A percentile compares a stretch with the other conserved stretches of the same genome.
phyloP scores from a whole-genome alignment of 2,888 invertebrate genomes.

The Drosophila percnosoma region DNA sequence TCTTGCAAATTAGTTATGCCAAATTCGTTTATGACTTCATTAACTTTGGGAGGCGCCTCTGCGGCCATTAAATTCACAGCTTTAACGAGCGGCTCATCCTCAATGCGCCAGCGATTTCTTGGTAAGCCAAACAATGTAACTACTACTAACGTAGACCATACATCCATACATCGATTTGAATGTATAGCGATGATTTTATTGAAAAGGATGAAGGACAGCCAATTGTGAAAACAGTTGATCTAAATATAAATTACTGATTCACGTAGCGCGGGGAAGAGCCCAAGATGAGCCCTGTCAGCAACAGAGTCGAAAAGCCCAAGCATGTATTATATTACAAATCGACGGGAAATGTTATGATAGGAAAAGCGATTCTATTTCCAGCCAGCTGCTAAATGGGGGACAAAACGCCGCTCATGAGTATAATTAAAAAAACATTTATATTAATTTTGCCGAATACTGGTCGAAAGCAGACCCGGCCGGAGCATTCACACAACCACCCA shows the following conservation, averaged over 20 bases:
- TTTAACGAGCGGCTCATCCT: constrained; percentile 20
- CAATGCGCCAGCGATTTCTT: constrained; percentile 1
- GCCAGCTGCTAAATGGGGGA: constrained; percentile 22
- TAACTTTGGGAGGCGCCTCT: constrained; percentile 35
- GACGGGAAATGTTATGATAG: constrained; percentile 21
- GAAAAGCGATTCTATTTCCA: constrained; percentile 39
- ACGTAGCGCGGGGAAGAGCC: not conserved
- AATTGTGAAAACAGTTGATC: constrained; percentile 6
- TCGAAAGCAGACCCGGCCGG: constrained; percentile 30
- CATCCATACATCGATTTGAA: not conserved
- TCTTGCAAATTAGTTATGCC: not conserved
- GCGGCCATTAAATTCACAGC: constrained; percentile 24
- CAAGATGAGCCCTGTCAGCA: constrained; percentile 37
- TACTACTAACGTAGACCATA: not conserved
- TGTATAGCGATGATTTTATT: not conserved
- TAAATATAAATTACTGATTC: constrained; percentile 18
- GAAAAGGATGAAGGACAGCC: not conserved
- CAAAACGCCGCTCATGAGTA: constrained; percentile 49
- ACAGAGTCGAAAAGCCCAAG: constrained; percentile 23
- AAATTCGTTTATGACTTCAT: constrained; percentile 23
- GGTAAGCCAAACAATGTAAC: constrained; percentile 1
- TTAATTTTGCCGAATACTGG: constrained; percentile 57
- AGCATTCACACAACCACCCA: not conserved
- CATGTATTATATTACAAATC: constrained; percentile 38
- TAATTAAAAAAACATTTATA: constrained; percentile 74